Conservation (phyloP, 2,888 invertebrate genomes). For the Geophilus truncorum region DNA sequence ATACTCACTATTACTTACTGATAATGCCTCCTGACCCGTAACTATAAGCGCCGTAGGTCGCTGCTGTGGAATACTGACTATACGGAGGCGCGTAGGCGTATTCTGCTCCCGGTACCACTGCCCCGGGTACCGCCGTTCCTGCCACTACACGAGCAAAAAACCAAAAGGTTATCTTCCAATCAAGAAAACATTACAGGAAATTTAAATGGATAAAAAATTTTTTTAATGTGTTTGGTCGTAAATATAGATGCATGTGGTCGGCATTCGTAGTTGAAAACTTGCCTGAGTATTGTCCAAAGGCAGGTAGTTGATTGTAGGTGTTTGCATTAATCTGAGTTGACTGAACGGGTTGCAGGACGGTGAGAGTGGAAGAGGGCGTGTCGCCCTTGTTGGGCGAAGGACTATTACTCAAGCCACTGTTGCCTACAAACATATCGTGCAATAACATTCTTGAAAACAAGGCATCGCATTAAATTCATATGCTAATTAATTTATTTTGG, state of each 20-base stretch:
- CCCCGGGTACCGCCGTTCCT: conserved; percentile 49
- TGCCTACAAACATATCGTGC: conserved; percentile 35
- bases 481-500: not conserved
- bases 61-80: conserved; percentile 61
- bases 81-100: conserved; percentile 70
- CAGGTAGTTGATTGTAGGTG: conserved; percentile 55
- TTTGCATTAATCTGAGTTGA: conserved; percentile 48
- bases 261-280: conserved; percentile 36
- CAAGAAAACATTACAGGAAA: too few species aligned
- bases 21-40: conserved; percentile 55
- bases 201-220: too few species aligned
- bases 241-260: not conserved
- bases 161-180: too few species aligned
- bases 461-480: not conserved
- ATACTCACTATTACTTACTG: conserved; percentile 57
- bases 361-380: conserved; percentile 48
- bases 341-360: conserved; percentile 58
- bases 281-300: conserved; percentile 66
- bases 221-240: not conserved
- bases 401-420: conserved; percentile 40
- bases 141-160: conserved; percentile 52
- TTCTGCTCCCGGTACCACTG: conserved; percentile 59
- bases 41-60: conserved; percentile 57
- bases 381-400: conserved; percentile 41
- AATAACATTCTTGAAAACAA: not conserved